A percentile compares a stretch with the other conserved stretches of the same genome.
These are phyloP conservation scores for Limonius californicus DNA, from an alignment of 1,140 invertebrate species.

Conservation along the genomic window DNA sequence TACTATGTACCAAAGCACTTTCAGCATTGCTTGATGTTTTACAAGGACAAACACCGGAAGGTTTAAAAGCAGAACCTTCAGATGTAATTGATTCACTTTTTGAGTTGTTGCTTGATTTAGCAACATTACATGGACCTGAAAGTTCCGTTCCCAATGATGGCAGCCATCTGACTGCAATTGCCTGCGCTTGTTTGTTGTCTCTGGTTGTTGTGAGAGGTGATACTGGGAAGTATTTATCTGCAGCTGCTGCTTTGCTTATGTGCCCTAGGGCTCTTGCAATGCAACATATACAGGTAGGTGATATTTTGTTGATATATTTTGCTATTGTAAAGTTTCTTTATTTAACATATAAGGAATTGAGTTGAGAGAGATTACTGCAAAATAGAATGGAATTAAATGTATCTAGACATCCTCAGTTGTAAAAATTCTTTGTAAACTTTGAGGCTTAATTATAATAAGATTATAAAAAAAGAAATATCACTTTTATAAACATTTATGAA, in stretches of 20 bases:
- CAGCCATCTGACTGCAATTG: slow-evolving; percentile 74
- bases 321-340: no score
- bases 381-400: no score
- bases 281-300: slow-evolving; percentile 72
- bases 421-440: no score
- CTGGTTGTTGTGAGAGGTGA: slow-evolving; percentile 89
- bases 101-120: slow-evolving; percentile 72
- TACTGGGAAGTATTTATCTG: slow-evolving; percentile 85
- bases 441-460: no score
- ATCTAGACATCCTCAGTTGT: no score
- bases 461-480: no score
- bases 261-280: slow-evolving; percentile 69
- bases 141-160: slow-evolving; percentile 56
- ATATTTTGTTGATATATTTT: no score
- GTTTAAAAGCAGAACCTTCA: slow-evolving; percentile 59
- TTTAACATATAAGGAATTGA: no score
- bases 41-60: slow-evolving; percentile 86
- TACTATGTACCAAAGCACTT: slow-evolving; percentile 82
- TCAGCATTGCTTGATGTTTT: slow-evolving; percentile 84
- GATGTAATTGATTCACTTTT: slow-evolving; percentile 78
- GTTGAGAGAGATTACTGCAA: no score
- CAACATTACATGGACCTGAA: slow-evolving; percentile 62
- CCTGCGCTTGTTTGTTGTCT: slow-evolving; percentile 85
- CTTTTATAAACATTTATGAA: no score
- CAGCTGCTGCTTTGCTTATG: slow-evolving; percentile 85